Evolutionary conservation across 2,797 vertebrate genomes (phyloP).

Genomic region (Erithacus rubecula): DNA sequence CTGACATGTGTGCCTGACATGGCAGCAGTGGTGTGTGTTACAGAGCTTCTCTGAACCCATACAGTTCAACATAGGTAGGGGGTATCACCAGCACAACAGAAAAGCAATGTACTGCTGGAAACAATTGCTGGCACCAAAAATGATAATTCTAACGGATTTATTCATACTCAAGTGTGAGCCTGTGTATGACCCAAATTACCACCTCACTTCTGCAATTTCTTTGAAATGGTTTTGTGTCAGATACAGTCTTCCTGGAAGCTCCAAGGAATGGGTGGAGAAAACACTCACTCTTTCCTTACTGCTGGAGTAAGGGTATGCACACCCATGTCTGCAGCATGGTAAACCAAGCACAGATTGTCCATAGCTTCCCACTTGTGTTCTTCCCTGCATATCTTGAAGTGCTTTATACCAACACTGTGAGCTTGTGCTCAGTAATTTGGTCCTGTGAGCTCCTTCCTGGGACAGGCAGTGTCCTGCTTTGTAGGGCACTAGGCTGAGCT

Average conservation of each 20-base stretch:
- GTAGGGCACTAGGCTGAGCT: neutral
- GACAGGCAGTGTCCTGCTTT: neutral
- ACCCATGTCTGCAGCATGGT: fast-evolving
- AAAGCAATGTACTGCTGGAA: neutral
- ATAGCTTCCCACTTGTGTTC: neutral
- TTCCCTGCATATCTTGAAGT: neutral
- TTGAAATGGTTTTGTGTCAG: neutral
- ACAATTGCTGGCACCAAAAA: neutral
- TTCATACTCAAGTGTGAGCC: neutral
- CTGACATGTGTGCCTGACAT: neutral
- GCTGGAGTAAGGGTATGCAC: fast-evolving
- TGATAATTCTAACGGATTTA: neutral
- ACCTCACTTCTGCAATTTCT: neutral
- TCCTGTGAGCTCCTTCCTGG: neutral
- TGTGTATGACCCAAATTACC: neutral
- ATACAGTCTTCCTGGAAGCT: neutral
- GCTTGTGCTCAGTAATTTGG: neutral
- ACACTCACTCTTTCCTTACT: neutral
- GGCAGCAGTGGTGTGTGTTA: neutral
- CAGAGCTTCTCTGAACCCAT: neutral
- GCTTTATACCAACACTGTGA: neutral
- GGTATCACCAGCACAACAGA: neutral
- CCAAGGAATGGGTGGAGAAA: neutral
- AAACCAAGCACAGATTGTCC: neutral
- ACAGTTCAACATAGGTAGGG: neutral